Conservation (phyloP, 2,888 invertebrate species). For the Saturnia pavonia region DNA sequence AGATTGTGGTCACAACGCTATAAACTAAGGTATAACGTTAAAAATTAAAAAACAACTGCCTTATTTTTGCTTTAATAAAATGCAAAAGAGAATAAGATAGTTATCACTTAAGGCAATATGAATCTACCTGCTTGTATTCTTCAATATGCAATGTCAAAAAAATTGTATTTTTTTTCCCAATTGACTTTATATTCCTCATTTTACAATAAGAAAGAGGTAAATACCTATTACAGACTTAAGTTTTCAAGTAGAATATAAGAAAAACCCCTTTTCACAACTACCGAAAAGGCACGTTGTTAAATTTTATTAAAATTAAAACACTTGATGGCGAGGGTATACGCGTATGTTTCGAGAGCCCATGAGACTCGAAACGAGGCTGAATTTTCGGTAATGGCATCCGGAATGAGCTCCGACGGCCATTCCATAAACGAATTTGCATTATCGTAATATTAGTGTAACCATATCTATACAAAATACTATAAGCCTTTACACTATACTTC, state of each 20-base stretch:
- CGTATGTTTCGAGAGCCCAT: constrained; percentile 44
- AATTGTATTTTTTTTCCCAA: background rate
- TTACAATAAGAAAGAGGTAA: no score
- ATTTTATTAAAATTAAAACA: constrained; percentile 58
- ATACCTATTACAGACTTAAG: no score
- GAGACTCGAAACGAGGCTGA: constrained; percentile 59
- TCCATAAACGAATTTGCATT: constrained; percentile 67
- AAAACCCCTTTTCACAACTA: background rate
- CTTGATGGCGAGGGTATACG: constrained; percentile 59
- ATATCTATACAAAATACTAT: constrained; percentile 52
- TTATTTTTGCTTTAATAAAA: no score
- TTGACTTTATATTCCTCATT: no score
- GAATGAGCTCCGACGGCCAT: constrained; percentile 52
- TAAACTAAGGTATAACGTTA: no score
- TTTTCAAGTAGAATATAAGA: background rate
- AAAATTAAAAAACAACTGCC: no score
- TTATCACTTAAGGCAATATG: no score
- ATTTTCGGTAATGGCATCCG: constrained; percentile 64
- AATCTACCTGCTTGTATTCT: background rate
- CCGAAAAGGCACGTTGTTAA: constrained; percentile 38
- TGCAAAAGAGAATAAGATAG: no score
- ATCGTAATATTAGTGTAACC: constrained; percentile 62
- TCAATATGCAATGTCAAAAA: background rate
- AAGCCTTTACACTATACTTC: constrained; percentile 20
- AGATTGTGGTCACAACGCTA: no score